A percentile compares a stretch with the other conserved stretches of the same genome.
Conservation (phyloP, 2,797 vertebrate species). For the Eulemur rubriventer region DNA sequence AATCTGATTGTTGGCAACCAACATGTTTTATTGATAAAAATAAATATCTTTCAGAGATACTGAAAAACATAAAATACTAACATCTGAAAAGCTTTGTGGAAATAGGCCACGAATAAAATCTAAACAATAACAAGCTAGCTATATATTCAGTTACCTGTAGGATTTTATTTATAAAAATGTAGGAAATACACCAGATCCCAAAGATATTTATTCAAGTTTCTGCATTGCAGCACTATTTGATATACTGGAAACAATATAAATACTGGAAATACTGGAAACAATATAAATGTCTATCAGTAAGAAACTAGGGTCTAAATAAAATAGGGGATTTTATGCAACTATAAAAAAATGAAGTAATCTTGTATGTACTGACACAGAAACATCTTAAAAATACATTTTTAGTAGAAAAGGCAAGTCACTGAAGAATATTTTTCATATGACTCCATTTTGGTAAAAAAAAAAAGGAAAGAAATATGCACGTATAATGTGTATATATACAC, state of each 20-base stretch:
- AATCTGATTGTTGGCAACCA: not conserved
- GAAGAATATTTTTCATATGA: not conserved
- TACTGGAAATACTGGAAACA: not conserved
- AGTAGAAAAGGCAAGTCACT: not conserved
- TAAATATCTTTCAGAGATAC: constrained; percentile 25
- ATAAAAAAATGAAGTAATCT: not conserved
- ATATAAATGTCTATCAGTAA: constrained; percentile 9
- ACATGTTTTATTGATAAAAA: constrained; percentile 26
- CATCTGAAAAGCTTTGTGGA: not conserved
- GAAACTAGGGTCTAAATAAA: not conserved
- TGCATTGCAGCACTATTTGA: not conserved
- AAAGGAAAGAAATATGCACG: not conserved
- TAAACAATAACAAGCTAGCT: not conserved
- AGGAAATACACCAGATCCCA: constrained; percentile 21
- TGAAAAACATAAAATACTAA: not conserved
- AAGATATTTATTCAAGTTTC: not conserved
- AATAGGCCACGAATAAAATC: constrained; percentile 15
- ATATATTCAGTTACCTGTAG: not conserved
- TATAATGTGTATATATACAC: not conserved
- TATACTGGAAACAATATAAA: constrained; percentile 25
- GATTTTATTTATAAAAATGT: constrained; percentile 47
- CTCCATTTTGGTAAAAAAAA: constrained; percentile 1
- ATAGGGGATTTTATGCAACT: not conserved
- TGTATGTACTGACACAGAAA: not conserved
- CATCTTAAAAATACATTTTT: constrained; percentile 40